phyloP scores from a whole-genome alignment of 2,797 vertebrate genomes.

The Staurois parvus region DNA sequence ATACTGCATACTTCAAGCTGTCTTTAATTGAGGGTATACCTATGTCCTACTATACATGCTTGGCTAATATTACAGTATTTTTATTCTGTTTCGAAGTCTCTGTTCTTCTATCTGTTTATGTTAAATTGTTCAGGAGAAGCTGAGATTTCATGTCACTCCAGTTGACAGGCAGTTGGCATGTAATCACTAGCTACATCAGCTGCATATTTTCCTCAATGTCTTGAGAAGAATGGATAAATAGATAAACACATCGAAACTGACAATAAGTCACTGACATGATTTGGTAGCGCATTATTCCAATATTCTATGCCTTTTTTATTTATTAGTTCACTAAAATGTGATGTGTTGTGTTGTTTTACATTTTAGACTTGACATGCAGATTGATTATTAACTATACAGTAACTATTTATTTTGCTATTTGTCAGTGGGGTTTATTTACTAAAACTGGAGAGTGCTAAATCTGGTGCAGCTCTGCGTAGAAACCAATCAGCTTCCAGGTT shows the following conservation, averaged over 20 bases:
- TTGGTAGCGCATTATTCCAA: constrained; percentile 3
- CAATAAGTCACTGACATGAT: constrained; percentile 13
- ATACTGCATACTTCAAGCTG: not conserved
- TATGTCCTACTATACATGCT: not conserved
- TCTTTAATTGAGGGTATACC: not conserved
- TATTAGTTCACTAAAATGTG: not conserved
- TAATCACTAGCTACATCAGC: constrained; percentile 50
- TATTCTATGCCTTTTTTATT: not conserved
- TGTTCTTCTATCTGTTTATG: constrained; percentile 3
- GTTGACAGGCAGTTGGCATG: constrained; percentile 46
- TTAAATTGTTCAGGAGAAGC: constrained; percentile 24
- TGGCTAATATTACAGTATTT: constrained; percentile 22
- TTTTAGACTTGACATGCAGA: too few relatives aligned
- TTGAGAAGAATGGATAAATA: constrained; percentile 41
- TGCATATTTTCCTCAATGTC: not conserved
- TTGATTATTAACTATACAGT: too few relatives aligned
- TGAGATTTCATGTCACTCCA: constrained; percentile 46
- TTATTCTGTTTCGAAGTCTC: not conserved
- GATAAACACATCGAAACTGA: constrained; percentile 29
- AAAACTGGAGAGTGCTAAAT: too few relatives aligned
- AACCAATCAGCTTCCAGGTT: too few relatives aligned
- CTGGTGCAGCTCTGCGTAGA: too few relatives aligned
- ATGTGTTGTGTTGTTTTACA: not conserved
- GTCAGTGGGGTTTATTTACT: too few relatives aligned
- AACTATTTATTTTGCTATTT: too few relatives aligned